Evolutionary conservation across 2,888 invertebrate genomes (phyloP).

Genomic region (Caenorhabditis sp.): DNA sequence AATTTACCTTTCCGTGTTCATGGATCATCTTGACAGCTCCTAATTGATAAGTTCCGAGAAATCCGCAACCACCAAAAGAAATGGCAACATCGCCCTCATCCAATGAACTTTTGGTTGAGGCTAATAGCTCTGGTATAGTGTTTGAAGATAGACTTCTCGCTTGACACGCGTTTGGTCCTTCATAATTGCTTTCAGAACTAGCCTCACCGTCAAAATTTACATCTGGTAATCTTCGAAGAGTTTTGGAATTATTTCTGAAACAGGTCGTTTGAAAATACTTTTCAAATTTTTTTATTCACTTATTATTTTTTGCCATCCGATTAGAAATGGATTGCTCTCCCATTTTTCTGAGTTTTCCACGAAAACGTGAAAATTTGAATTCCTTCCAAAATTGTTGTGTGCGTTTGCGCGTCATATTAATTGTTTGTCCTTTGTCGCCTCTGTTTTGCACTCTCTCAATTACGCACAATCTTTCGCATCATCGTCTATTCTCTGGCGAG

Average conservation of each 20-base stretch:
- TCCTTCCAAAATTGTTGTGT: neutral
- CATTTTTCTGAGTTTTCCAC: neutral
- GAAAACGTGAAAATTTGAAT: neutral
- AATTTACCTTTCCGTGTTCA: slow-evolving; percentile 53
- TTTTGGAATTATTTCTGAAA: neutral
- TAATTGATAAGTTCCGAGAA: slow-evolving; percentile 66
- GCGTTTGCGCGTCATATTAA: neutral
- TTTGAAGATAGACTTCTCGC: neutral
- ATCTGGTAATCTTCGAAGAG: neutral
- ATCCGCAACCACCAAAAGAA: slow-evolving; percentile 65
- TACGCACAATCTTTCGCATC: slow-evolving; percentile 14
- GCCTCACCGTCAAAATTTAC: neutral
- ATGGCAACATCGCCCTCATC: slow-evolving; percentile 12
- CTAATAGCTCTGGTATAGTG: neutral
- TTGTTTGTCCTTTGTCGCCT: neutral
- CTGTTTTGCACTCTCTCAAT: slow-evolving; percentile 9
- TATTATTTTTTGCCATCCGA: neutral
- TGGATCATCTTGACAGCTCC: slow-evolving; percentile 63
- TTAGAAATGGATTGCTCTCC: neutral
- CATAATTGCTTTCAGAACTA: too few species aligned
- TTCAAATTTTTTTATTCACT: too few species aligned
- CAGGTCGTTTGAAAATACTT: too few species aligned
- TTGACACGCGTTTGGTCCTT: too few species aligned
- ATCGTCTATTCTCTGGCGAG: slow-evolving; percentile 4
- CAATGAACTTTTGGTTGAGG: neutral